Evolutionary conservation across 2,797 vertebrate species (phyloP).

Genomic region (Thaleichthys pacificus): DNA sequence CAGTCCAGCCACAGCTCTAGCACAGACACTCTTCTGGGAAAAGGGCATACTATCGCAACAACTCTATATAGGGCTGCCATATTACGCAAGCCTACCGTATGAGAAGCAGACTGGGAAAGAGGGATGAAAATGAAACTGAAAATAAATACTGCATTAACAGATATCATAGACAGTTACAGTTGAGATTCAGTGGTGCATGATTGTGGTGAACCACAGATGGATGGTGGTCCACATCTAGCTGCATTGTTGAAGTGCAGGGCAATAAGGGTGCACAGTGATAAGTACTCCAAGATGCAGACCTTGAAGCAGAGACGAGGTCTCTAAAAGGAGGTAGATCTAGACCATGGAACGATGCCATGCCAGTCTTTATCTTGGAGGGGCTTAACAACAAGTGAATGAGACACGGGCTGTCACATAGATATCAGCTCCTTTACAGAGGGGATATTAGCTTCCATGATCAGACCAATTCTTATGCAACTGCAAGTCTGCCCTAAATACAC

Average conservation of each 20-base stretch:
- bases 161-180: neutral
- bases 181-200: neutral
- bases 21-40: neutral
- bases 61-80: neutral
- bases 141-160: neutral
- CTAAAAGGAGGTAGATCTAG: neutral
- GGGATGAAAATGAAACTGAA: too few species aligned
- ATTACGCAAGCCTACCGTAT: too few species aligned
- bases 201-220: too few species aligned
- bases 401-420: constrained; percentile 13
- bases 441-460: neutral
- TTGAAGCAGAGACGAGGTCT: neutral
- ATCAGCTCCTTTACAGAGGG: constrained; percentile 17
- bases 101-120: too few species aligned
- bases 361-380: too few species aligned
- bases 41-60: constrained; percentile 1
- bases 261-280: neutral
- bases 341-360: neutral
- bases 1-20: neutral
- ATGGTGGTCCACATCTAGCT: too few species aligned
- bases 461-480: constrained; percentile 9
- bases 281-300: neutral
- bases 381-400: constrained; percentile 3
- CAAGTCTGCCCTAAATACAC: constrained; percentile 18
- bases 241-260: neutral